Evolutionary conservation across 2,888 invertebrate genomes (phyloP), one percentile per base, ranked within the genome.

Genomic region (Patella depressa): DNA sequence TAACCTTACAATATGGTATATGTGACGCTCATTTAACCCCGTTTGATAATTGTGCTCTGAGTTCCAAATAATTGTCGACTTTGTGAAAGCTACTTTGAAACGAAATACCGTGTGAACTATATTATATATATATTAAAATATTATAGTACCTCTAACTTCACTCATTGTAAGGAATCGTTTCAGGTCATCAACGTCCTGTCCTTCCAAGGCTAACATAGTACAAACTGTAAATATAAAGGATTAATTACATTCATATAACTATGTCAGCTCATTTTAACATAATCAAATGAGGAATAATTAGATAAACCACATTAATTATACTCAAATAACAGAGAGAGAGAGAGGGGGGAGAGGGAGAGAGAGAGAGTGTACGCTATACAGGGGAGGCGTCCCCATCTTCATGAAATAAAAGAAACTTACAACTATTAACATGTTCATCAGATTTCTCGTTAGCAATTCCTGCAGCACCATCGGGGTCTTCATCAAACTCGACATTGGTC

Each of bases 401-500:
- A 45, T 45, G 45, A 9, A 45, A 9, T 45, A 45, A 45, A 45
- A 0, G 9, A 19, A 65, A 65, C 65, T 65, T 15, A 65, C 65
- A 65, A 12, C 65, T 65, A 24, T 19, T 24, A 24, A 65, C 24
- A 4, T 24, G 12, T 65, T 65, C 65, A 19, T 11, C 11, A 65
- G 24, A 9, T 11, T 71, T 71, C 12, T 80, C 80, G 12, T 81
- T 74, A 2, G 71, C 65, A 12, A 83, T 71, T 5, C 74, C 79
- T 19, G 80, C 78, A 12, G 79, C 79, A 15, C 79, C 78, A 2
- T 81, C 79, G 1, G 83, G 86, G 70, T 83, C 84, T n/a, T 79
- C 78, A 3, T 78, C 81, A 75, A 88, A 88, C 54, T 83, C 81
- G 15, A 89, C 83, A 75, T 87, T 88, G 9, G 86, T 81, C 54